A percentile compares a stretch with the other conserved stretches of the same genome.
These are phyloP conservation scores for Lasioglossum oenotherae DNA, from an alignment of 2,888 invertebrate species.

Conservation along the genomic window DNA sequence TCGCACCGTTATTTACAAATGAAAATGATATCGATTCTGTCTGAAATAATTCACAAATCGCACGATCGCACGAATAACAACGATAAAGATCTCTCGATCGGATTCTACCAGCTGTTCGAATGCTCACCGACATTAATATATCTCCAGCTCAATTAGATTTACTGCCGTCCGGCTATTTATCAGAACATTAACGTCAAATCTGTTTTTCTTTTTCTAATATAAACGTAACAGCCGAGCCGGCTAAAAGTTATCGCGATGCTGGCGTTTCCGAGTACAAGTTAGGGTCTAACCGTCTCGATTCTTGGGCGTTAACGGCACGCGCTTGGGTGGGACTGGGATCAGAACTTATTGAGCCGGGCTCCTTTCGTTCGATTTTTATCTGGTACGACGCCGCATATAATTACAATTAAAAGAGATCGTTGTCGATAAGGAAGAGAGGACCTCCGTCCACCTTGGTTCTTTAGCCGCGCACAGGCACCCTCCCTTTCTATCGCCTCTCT, in stretches of 20 bases:
- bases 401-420: slow-evolving; percentile 84
- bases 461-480: slow-evolving; percentile 33
- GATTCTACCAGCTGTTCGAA: not conserved
- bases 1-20: not conserved
- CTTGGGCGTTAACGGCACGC: slow-evolving; percentile 83
- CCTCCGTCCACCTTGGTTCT: slow-evolving; percentile 50
- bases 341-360: slow-evolving; percentile 63
- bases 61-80: not conserved
- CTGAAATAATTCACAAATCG: not conserved
- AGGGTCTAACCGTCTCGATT: slow-evolving; percentile 64
- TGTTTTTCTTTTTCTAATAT: not conserved
- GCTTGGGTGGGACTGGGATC: slow-evolving; percentile 80
- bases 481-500: slow-evolving; percentile 66
- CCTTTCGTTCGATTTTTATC: slow-evolving; percentile 67
- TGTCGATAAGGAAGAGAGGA: slow-evolving; percentile 75
- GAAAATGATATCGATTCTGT: not conserved
- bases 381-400: slow-evolving; percentile 81
- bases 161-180: not conserved
- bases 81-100: not conserved
- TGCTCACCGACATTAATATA: not conserved
- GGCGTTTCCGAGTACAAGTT: not conserved
- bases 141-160: not conserved
- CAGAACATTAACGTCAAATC: not conserved
- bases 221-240: not conserved
- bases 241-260: not conserved